Base-by-base conservation (phyloP, 1,140 invertebrate genomes). In the Drosophila ananassae region DNA sequence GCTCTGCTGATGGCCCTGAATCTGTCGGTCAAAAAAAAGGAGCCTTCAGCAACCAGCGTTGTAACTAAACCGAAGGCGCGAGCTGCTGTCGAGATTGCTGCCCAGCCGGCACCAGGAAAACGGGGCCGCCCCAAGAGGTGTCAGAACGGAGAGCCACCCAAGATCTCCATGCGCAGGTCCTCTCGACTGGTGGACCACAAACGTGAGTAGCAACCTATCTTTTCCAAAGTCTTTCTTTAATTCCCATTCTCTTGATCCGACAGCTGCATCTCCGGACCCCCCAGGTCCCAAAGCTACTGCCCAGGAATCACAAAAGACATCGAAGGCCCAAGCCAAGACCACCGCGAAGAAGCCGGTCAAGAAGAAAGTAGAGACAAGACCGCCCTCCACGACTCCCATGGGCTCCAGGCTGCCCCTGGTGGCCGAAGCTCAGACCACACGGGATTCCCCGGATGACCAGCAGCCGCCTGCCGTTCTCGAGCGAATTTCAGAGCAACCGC, bases 1-100 rank as follows among this genome's bases (percentile, higher is more conserved):
- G 89, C 79, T 17, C 64, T 91, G 41, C 55, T 91, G 0, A 66
- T 73, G 0, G 90, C 90, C 0, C 44, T 91, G 0, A 75, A 91
- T 64, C 62, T 91, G 0, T 91, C 90, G 2, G 90, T 82, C 25
- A 91, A 89, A 17, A 91, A 91, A 32, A 79, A 89, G 47, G 57
- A 60, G 5, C 58, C 51, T 1, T 24, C 21, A 9, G 21, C 22
- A 10, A 1, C 17, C 2, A 24, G 6, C 22, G 17, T 8, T 1
- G 8, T 32, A 24, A 9, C 34, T 50, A 73, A 64, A 50, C n/a
- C 60, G 12, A 84, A 74, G 12, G 67, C 25, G 9, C 74, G 90
- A 3, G 59, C 66, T 10, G 83, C 81, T 2, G 13, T 90, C 5
- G 52, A 83, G 24, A 91, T 91, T 17, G 80, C 62, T 1, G 80